Conservation (phyloP, 2,113 vertebrate genomes). For the Oenanthe melanoleuca region DNA sequence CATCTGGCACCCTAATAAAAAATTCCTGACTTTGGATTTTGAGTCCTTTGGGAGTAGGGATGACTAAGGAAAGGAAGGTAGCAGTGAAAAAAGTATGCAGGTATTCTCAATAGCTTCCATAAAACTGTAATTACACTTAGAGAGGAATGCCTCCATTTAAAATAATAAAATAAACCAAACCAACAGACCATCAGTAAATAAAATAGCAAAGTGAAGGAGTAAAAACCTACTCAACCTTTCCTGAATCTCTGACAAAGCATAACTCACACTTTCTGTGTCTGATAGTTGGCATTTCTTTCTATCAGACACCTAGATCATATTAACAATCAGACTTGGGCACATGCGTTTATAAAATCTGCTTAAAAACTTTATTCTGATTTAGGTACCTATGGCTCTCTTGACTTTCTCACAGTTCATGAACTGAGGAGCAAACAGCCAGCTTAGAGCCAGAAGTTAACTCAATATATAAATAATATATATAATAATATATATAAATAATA, state of each 20-base stretch:
- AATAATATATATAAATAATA: too few species aligned
- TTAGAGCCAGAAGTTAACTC: neutral
- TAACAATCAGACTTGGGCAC: rapidly evolving
- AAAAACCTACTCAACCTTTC: neutral
- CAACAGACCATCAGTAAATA: neutral
- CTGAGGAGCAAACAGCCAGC: neutral
- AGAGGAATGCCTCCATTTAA: neutral
- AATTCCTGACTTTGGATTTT: neutral
- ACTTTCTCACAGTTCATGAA: neutral
- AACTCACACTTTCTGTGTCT: neutral
- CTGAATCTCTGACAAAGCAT: neutral
- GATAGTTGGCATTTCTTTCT: neutral
- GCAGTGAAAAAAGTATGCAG: neutral
- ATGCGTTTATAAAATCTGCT: neutral
- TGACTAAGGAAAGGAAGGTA: neutral
- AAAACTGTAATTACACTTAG: neutral
- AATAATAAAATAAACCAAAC: neutral
- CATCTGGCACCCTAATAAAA: neutral
- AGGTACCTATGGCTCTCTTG: neutral
- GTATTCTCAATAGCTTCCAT: neutral
- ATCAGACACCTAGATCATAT: neutral
- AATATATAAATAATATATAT: too few species aligned
- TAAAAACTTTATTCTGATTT: neutral
- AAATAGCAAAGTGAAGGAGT: neutral
- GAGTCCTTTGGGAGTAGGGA: neutral